These are phyloP conservation scores for Turnix velox DNA, from an alignment of 2,113 vertebrate genomes.

Conservation along the genomic window DNA sequence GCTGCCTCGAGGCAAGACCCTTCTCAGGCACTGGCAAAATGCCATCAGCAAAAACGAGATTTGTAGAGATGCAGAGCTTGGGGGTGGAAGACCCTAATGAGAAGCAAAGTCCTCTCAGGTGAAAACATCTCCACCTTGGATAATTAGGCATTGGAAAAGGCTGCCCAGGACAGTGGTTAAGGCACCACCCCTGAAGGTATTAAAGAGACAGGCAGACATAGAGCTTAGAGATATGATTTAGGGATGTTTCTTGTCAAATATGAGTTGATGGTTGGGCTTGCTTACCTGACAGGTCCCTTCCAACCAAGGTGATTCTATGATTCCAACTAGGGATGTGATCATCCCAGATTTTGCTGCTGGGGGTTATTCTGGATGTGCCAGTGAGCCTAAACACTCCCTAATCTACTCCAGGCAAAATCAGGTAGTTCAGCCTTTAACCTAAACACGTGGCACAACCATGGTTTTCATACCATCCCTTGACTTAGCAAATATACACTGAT, in stretches of 20 bases:
- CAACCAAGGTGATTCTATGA: too few relatives aligned
- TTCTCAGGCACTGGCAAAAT: not conserved
- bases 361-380: not conserved
- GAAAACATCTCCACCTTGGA: not conserved
- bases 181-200: too few relatives aligned
- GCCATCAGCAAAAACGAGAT: not conserved
- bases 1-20: not conserved
- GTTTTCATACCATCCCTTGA: not conserved
- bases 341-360: rapidly evolving
- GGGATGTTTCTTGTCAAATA: too few relatives aligned
- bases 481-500: not conserved
- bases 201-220: too few relatives aligned
- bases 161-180: too few relatives aligned
- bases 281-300: too few relatives aligned
- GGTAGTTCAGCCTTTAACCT: not conserved
- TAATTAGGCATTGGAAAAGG: too few relatives aligned
- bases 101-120: not conserved
- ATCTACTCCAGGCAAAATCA: not conserved
- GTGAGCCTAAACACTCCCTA: not conserved
- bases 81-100: not conserved
- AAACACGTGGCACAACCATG: not conserved
- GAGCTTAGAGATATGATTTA: too few relatives aligned
- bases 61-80: not conserved
- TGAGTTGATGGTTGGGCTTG: too few relatives aligned
- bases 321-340: not conserved